Base-by-base conservation (phyloP, 37 sponge, comb jelly and placozoan species). In the Halichondria panicea region DNA sequence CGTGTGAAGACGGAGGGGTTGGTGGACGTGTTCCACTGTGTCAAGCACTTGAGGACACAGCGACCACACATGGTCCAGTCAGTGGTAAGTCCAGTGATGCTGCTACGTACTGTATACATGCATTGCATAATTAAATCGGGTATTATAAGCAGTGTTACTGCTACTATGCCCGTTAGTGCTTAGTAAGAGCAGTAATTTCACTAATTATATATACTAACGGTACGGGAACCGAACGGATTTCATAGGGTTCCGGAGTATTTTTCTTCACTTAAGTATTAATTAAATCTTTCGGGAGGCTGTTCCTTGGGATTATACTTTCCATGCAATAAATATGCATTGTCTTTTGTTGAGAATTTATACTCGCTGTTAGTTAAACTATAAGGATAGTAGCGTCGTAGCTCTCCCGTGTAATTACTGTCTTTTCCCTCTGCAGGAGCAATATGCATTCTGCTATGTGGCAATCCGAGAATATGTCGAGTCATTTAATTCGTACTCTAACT, bases 31-130 rank as follows among this genome's bases (percentile, higher is more conserved):
- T 91, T 71, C 59, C 79, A 86, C 70, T 90, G 84, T 33, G 77
- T 94, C 55, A 94, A 91, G 40, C 81, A 85, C 56, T 76, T 90
- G 39, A 55, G 94, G 0, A 90, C 88, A 42, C 94, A 94, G 80
- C 63, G 94, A 76, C 81, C 93, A 28, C 81, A 83, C 64, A 89
- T 94, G 94, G 92, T 94, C 45, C 88, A 86, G 61, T 87, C 75
- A 19, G 61, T 68, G 88, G 94, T 94, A 63, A 66, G 87, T 70
- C 0, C 6, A 4, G 2, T 18, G 28, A 9, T 33, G 37, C 68
- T 15, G 22, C 15, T 5, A 48, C 43, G 35, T 63, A 25, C 7
- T 8, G 61, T 27, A 12, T 48, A 48, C 15, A 18, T 48, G 15
- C 52, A 18, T 48, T 11, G 11, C 13, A 11, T 15, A 18, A 48